Conservation (phyloP, 2,797 vertebrate species). For the Falco novaeseelandiae region DNA sequence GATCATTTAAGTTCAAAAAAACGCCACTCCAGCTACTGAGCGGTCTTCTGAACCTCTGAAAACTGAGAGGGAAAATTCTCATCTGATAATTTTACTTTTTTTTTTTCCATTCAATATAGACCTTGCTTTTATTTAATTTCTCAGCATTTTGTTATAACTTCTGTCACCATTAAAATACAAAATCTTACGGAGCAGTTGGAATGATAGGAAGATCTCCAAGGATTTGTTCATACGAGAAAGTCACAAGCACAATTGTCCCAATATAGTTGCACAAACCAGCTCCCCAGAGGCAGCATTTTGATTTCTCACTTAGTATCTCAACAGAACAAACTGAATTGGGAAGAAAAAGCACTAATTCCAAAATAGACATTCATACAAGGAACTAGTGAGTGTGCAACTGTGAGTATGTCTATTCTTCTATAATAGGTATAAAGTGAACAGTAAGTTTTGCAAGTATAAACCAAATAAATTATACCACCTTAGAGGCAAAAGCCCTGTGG, state of each 20-base stretch:
- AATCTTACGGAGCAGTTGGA: background rate
- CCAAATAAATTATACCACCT: background rate
- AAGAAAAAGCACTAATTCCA: background rate
- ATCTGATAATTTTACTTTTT: background rate
- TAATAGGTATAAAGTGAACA: background rate
- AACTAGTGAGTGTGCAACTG: background rate
- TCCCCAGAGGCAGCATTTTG: background rate
- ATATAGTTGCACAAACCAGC: background rate
- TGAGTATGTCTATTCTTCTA: background rate
- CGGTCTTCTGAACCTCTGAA: background rate
- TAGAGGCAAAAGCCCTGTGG: background rate
- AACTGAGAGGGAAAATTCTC: background rate
- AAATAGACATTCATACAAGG: background rate
- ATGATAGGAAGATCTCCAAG: background rate
- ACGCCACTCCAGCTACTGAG: background rate
- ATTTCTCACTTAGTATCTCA: background rate
- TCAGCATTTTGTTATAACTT: background rate
- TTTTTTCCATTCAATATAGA: background rate
- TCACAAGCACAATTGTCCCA: background rate
- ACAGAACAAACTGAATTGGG: background rate
- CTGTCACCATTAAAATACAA: background rate
- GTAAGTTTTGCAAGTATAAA: background rate
- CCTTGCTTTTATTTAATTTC: background rate
- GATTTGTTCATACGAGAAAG: background rate
- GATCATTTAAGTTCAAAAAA: background rate